Evolutionary conservation across 2,888 invertebrate genomes (phyloP), one percentile per base, ranked within the genome.

Genomic region (Cyaniris semiargus): DNA sequence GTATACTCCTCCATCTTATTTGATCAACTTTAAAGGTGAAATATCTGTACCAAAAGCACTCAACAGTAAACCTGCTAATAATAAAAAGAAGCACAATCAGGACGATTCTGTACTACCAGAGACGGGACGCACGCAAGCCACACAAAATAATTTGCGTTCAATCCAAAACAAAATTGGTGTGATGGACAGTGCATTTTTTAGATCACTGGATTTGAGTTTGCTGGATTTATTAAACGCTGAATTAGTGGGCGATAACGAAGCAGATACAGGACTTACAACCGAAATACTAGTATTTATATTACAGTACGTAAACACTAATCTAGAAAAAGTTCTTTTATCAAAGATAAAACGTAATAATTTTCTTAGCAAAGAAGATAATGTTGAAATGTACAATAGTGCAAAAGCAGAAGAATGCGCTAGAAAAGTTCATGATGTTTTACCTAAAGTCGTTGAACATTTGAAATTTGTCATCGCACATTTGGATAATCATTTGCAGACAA

Each of bases 311-410:
- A 92, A 89, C 80, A 80, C 79, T 72, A 88, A 87, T 78, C 79
- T 93, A 60, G 89, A 90, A 76, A 86, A 82, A 78, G 82, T 87
- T 72, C 82, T 94, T 76, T 82, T 92, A 77, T 88, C 92, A 23
- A 92, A 89, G 83, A 88, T 92, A 70, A 93, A 92, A 83, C 88
- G 82, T 80, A 88, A 86, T 56, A 89, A 90, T 31, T 91, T 91
- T 85, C 83, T 93, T 1, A 83, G 86, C 6, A 93, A 91, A 81
- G 85, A 85, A 81, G 87, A 90, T 76, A 81, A 79, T 79, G 75
- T 80, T 76, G 80, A 80, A 44, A 78, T 83, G 4, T 93, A 94
- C 81, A 87, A 91, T 81, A 82, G 85, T 66, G 82, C 82, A 76
- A 89, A 88, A 83, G 92, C 91, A 75, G 88, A 89, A 85, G 82